Percentiles rank a stretch among this genome's conserved stretches.
Evolutionary conservation across 1,140 invertebrate species (phyloP).

Genomic region (Theocolax elegans): DNA sequence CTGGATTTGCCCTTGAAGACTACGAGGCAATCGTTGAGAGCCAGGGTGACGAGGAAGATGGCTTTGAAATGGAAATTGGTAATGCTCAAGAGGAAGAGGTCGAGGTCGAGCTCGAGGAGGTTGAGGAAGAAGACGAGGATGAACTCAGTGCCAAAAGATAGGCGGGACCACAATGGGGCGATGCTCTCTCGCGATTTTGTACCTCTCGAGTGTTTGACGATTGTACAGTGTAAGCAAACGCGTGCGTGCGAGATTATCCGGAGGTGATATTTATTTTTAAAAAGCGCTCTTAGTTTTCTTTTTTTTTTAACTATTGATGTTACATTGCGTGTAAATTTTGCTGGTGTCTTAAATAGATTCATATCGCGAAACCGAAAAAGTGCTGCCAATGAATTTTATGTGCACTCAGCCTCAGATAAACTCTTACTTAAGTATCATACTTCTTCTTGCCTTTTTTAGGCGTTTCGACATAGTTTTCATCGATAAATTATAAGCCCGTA

Average conservation of each 20-base stretch:
- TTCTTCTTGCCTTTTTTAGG: too few species aligned
- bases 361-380: too few species aligned
- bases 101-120: background rate
- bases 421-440: conserved; percentile 2
- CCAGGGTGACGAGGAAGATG: conserved; percentile 39
- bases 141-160: conserved; percentile 56
- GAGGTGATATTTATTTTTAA: too few species aligned
- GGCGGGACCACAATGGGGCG: conserved; percentile 46
- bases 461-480: too few species aligned
- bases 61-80: conserved; percentile 18
- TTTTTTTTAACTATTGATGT: too few species aligned
- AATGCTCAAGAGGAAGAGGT: background rate
- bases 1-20: conserved; percentile 45
- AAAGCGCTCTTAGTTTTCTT: too few species aligned
- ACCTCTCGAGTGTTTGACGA: conserved; percentile 22
- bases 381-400: too few species aligned
- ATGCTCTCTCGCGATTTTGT: conserved; percentile 40
- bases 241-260: conserved; percentile 19
- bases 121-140: background rate
- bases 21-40: conserved; percentile 39
- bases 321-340: too few species aligned
- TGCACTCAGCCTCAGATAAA: background rate
- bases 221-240: conserved; percentile 33
- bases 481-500: conserved; percentile 12
- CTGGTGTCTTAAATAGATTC: too few species aligned